Evolutionary conservation across 2,888 invertebrate genomes (phyloP).

Genomic region (Thyatira batis): DNA sequence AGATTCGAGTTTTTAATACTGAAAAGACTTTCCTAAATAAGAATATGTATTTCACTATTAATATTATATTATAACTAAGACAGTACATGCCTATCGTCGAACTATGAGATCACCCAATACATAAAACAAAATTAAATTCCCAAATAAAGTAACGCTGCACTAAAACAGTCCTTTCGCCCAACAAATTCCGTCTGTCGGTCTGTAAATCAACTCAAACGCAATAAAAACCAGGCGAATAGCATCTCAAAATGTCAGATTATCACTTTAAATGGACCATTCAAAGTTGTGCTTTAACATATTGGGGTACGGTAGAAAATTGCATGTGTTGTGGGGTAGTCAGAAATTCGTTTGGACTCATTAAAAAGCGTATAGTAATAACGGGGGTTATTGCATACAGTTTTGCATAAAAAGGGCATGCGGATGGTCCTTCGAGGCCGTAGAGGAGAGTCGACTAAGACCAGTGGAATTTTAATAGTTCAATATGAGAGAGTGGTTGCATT

Average conservation of each 20-base stretch:
- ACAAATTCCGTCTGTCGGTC: slow-evolving; percentile 8
- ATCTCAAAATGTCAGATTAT: slow-evolving; percentile 12
- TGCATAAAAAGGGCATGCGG: slow-evolving; percentile 60
- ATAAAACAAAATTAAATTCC: not conserved
- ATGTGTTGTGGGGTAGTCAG: slow-evolving; percentile 18
- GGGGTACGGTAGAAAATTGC: slow-evolving; percentile 12
- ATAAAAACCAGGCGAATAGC: slow-evolving; percentile 27
- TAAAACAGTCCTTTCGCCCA: slow-evolving; percentile 4
- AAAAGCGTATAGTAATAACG: slow-evolving; percentile 52
- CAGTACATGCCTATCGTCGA: too few species aligned
- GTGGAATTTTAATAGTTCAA: slow-evolving; percentile 68
- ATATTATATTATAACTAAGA: too few species aligned
- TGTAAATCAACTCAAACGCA: slow-evolving; percentile 7
- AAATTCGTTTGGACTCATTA: slow-evolving; percentile 54
- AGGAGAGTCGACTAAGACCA: slow-evolving; percentile 1
- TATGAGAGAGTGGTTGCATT: slow-evolving; percentile 42
- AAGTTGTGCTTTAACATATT: slow-evolving; percentile 21
- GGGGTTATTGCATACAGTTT: slow-evolving; percentile 64
- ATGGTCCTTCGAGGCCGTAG: slow-evolving; percentile 19
- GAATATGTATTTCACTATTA: too few species aligned
- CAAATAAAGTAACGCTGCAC: not conserved
- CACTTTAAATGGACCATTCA: slow-evolving; percentile 5
- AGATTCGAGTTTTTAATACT: too few species aligned
- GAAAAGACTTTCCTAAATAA: too few species aligned
- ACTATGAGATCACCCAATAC: too few species aligned